Percentiles rank a stretch among this genome's conserved stretches.
Conservation (phyloP, 1,140 invertebrate genomes). For the Apis laboriosa region DNA sequence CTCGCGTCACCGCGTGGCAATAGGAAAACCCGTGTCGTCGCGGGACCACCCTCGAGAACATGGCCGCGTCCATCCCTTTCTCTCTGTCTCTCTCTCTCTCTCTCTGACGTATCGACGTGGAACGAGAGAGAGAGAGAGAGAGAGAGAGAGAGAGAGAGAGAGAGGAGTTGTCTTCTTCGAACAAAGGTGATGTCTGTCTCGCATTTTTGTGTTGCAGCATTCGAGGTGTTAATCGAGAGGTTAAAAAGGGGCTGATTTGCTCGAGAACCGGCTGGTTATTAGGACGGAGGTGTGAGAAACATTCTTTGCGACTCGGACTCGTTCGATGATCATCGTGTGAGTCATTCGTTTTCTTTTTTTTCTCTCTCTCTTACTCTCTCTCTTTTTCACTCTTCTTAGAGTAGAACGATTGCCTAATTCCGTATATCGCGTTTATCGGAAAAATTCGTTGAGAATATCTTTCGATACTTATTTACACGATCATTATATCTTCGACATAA, state of each 20-base stretch:
- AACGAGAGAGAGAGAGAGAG: too few species aligned
- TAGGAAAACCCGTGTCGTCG: conserved; percentile 62
- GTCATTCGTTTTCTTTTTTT: not conserved
- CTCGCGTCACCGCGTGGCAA: conserved; percentile 66
- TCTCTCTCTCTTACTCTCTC: too few species aligned
- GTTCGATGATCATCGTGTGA: conserved; percentile 16
- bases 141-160: too few species aligned
- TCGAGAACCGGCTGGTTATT: conserved; percentile 39
- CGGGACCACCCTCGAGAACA: not conserved
- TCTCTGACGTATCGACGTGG: not conserved
- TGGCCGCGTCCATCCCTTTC: not conserved
- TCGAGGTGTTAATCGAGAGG: conserved; percentile 60
- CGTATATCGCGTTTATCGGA: too few species aligned
- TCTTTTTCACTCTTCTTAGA: not conserved
- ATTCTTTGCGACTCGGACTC: conserved; percentile 6
- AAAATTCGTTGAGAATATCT: too few species aligned
- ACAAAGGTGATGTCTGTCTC: conserved; percentile 25
- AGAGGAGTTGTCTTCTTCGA: not conserved
- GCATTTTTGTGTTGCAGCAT: conserved; percentile 34
- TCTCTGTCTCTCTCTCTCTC: too few species aligned
- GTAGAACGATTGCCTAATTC: too few species aligned
- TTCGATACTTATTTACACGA: too few species aligned
- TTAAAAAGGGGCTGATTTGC: conserved; percentile 59
- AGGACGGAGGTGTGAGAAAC: conserved; percentile 54
- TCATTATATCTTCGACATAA: too few species aligned